phyloP scores from a whole-genome alignment of 2,113 vertebrate genomes.

The Eulemur rufifrons region DNA sequence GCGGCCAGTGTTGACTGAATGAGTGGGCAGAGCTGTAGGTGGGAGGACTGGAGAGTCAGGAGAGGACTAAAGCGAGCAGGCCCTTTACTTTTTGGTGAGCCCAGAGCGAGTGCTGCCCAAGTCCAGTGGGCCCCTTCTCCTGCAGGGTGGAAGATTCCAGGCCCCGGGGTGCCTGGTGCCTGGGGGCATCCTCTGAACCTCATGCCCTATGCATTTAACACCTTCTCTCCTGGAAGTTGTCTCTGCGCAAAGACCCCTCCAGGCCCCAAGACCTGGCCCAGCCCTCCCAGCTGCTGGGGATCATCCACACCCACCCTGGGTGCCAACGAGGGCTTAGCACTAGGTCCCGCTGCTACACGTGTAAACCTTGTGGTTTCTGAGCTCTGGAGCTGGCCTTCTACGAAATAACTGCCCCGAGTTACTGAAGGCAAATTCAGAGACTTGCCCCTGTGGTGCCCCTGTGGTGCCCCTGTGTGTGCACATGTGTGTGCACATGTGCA shows the following conservation, averaged over 20 bases:
- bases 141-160: neutral
- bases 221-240: neutral
- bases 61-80: neutral
- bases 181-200: neutral
- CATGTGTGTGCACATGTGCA: neutral
- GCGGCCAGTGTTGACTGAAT: neutral
- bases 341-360: constrained; percentile 59
- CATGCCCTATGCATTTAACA: neutral
- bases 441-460: neutral
- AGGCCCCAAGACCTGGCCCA: neutral
- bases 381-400: constrained; percentile 56
- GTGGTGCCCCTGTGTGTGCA: neutral
- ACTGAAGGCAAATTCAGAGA: constrained; percentile 67
- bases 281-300: neutral
- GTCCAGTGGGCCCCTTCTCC: neutral
- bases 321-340: constrained; percentile 59
- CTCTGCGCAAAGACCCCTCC: neutral
- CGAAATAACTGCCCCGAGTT: constrained; percentile 71
- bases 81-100: neutral
- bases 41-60: neutral
- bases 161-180: neutral
- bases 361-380: constrained; percentile 65
- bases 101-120: accelerated
- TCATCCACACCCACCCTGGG: neutral
- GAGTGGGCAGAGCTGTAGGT: too few relatives aligned